A percentile compares a stretch with the other conserved stretches of the same genome.
Conservation (phyloP, 2,888 invertebrate genomes). For the Tanytarsus gracilentus region DNA sequence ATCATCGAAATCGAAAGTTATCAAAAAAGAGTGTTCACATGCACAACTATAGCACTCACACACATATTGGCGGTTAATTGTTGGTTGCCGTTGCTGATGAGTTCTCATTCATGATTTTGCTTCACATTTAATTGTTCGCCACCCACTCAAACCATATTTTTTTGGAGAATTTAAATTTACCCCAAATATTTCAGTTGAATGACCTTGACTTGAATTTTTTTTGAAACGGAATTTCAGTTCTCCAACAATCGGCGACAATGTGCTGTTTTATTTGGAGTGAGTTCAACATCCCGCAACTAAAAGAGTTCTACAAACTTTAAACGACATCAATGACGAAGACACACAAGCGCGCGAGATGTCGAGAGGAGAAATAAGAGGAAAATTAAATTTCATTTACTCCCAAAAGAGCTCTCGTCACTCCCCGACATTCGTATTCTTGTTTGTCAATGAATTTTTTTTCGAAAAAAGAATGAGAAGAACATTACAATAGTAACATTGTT, state of each 20-base stretch:
- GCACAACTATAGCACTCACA: background rate
- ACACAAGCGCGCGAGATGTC: background rate
- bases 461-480: too few relatives aligned
- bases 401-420: background rate
- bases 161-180: conserved; percentile 1
- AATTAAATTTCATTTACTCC: conserved; percentile 18
- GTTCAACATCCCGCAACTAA: conserved; percentile 4
- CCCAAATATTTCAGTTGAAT: conserved; percentile 18
- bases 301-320: background rate
- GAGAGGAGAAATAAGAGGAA: conserved; percentile 4
- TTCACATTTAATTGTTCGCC: background rate
- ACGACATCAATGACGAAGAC: background rate
- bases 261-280: background rate
- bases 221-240: background rate
- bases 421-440: background rate
- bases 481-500: too few relatives aligned
- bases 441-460: background rate
- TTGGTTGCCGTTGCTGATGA: conserved; percentile 19
- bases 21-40: background rate
- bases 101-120: conserved; percentile 11
- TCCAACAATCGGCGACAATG: background rate
- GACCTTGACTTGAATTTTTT: conserved; percentile 20
- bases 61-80: conserved; percentile 23
- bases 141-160: background rate
- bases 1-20: conserved; percentile 22